Evolutionary conservation across 2,888 invertebrate genomes (phyloP), one percentile per base, ranked within the genome.

Genomic region (Phaedon cochleariae): DNA sequence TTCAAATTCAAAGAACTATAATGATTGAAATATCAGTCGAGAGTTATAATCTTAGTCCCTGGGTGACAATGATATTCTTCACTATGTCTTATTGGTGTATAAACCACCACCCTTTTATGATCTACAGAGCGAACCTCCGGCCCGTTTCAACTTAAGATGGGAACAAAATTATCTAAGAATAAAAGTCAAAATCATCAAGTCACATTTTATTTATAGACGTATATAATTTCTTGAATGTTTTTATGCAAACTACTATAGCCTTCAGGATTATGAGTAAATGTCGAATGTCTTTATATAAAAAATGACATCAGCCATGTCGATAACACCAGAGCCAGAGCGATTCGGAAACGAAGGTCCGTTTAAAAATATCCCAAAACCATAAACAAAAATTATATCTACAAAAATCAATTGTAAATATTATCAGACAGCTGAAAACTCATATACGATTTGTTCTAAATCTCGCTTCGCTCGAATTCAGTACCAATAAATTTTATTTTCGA

Each of bases 351-450:
- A 4, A 55, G n/a, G n/a, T 20, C 7, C 26, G 46, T 29, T 57
- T 41, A 57, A 57, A 57, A 57, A 57, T 57, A 57, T 45, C 45
- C 26, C 45, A 26, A 57, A 57, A n/a, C 15, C 41, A 41, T 41
- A 41, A 41, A 41, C 41, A 17, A 45, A 41, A 57, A 57, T 57
- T 21, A 57, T 57, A 57, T 45, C 18, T 57, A n/a, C 22, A 9
- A 22, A 45, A 55, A 55, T 55, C 37, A 9, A 57, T 45, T 57
- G 15, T 57, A 57, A 57, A 57, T 31, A 57, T 57, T 57, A n/a
- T 10, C 3, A 10, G 46, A 45, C 57, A 20, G 26, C 41, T 41
- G 41, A 31, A 51, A 51, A 51, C 15, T 37, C 53, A 54, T 54
- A 12, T 31, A 31, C 34, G 37, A 41, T 41, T 41, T 55, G 55